Evolutionary conservation across 2,888 invertebrate genomes (phyloP).

Genomic region (Platycnemis pennipes): DNA sequence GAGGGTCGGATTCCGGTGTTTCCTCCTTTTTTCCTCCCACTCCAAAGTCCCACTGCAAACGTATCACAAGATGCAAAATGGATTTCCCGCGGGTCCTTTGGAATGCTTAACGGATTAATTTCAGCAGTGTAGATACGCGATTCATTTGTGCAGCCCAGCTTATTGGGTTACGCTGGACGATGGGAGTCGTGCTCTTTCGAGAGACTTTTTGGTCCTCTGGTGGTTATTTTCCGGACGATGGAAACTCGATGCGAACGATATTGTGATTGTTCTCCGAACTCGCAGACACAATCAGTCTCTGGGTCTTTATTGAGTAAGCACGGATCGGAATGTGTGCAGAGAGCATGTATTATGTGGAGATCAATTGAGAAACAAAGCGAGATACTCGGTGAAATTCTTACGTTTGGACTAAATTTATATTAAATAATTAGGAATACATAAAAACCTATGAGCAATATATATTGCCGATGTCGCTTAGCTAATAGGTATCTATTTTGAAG

Average conservation of each 20-base stretch:
- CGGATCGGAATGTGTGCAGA: background rate
- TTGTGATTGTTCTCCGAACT: background rate
- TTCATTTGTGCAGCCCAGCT: background rate
- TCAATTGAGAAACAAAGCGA: background rate
- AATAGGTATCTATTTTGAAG: too few relatives aligned
- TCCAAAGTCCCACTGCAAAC: slow-evolving; percentile 8
- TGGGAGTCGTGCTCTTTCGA: background rate
- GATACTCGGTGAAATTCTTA: too few relatives aligned
- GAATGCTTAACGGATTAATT: slow-evolving; percentile 22
- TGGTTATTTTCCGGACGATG: background rate
- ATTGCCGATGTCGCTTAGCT: too few relatives aligned
- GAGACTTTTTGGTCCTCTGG: background rate
- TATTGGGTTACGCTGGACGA: background rate
- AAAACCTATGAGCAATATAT: too few relatives aligned
- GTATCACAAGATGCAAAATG: slow-evolving; percentile 36
- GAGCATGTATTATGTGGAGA: background rate
- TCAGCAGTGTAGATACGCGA: background rate
- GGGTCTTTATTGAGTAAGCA: background rate
- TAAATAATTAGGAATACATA: too few relatives aligned
- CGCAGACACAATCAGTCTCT: background rate
- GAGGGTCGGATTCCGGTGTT: background rate
- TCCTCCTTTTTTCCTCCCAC: background rate
- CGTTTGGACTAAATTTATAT: too few relatives aligned
- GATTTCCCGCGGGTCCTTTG: background rate
- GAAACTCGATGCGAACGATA: background rate